Percentiles rank a stretch among this genome's conserved stretches.
These are phyloP conservation scores for Megaleporinus macrocephalus DNA, from an alignment of 2,113 vertebrate species.

Conservation along the genomic window DNA sequence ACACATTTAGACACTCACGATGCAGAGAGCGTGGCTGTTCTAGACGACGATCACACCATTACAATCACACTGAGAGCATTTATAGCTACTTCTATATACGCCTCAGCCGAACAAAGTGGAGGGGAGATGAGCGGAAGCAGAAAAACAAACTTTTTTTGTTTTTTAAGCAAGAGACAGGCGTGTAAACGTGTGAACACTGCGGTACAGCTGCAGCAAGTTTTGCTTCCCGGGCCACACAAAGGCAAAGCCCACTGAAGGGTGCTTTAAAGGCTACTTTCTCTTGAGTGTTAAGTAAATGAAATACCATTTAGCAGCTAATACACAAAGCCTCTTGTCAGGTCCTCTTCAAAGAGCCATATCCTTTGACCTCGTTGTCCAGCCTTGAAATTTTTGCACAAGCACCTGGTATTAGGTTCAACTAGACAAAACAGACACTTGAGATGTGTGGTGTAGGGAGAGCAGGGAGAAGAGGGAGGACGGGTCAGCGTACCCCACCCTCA, in stretches of 20 bases:
- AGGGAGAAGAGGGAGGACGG: constrained; percentile 50
- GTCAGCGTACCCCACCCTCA: constrained; percentile 69
- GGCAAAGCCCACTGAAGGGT: constrained; percentile 67
- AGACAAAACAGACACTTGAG: constrained; percentile 95
- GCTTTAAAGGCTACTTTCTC: constrained; percentile 77
- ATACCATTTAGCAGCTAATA: constrained; percentile 82
- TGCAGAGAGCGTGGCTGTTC: not conserved
- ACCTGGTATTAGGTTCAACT: constrained; percentile 75
- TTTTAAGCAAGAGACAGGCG: not conserved
- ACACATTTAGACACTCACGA: not conserved
- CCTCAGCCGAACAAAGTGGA: not conserved
- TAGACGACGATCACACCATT: not conserved
- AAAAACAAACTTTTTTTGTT: not conserved
- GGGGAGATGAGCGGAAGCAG: not conserved
- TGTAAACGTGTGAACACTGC: constrained; percentile 1
- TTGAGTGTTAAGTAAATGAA: constrained; percentile 83
- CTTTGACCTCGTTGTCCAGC: constrained; percentile 85
- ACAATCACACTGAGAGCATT: not conserved
- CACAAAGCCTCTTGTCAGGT: constrained; percentile 77
- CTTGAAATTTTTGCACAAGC: constrained; percentile 80
- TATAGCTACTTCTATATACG: not conserved
- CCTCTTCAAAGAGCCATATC: constrained; percentile 86
- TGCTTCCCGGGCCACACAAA: constrained; percentile 68
- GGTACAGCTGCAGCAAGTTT: constrained; percentile 61
- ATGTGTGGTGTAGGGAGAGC: constrained; percentile 70